Evolutionary conservation across 1,140 invertebrate genomes (phyloP).

Genomic region (Drosophila prosaltans): DNA sequence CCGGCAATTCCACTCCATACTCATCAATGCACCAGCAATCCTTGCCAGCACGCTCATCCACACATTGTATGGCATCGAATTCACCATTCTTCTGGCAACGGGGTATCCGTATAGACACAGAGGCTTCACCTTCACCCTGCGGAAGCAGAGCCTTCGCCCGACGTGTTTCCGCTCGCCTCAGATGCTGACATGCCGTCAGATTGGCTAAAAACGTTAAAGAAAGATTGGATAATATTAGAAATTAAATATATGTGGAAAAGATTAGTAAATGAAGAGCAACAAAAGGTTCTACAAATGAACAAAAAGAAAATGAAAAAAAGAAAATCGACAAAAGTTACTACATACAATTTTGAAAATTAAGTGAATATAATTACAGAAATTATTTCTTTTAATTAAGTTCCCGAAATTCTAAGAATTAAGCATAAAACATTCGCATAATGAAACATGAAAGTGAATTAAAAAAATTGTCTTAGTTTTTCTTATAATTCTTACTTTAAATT

Average conservation of each 20-base stretch:
- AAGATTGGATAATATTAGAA: too few relatives aligned
- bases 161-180: conserved; percentile 86
- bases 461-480: too few relatives aligned
- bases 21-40: conserved; percentile 92
- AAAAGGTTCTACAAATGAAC: background rate
- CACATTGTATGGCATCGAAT: conserved; percentile 91
- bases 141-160: conserved; percentile 86
- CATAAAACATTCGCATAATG: too few relatives aligned
- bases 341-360: too few relatives aligned
- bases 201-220: conserved; percentile 72
- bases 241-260: too few relatives aligned
- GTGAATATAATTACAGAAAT: too few relatives aligned
- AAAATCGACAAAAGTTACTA: too few relatives aligned
- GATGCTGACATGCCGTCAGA: conserved; percentile 87
- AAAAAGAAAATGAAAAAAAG: too few relatives aligned
- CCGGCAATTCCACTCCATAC: conserved; percentile 90
- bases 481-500: too few relatives aligned
- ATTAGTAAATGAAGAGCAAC: background rate
- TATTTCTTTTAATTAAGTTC: too few relatives aligned
- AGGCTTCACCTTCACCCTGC: conserved; percentile 25
- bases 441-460: too few relatives aligned
- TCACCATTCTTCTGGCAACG: conserved; percentile 88
- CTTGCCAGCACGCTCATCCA: conserved; percentile 86
- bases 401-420: too few relatives aligned
- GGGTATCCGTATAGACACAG: conserved; percentile 86